phyloP scores from a whole-genome alignment of 2,113 vertebrate species.

The Uria lomvia region DNA sequence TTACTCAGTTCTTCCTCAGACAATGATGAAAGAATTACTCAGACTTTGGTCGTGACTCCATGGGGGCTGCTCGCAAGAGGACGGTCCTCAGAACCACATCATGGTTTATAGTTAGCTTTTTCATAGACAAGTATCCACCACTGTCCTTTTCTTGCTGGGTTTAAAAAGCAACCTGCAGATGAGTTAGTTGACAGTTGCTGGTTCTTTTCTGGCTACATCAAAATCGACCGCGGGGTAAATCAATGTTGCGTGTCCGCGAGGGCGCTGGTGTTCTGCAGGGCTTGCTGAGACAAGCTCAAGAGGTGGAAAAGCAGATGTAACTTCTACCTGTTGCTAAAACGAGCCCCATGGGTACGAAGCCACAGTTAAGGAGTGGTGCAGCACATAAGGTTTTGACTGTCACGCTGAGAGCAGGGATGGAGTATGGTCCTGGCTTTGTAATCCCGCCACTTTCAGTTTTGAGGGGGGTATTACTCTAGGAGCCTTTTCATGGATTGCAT shows the following conservation, averaged over 20 bases:
- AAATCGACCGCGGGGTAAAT: background rate
- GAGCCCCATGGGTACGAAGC: background rate
- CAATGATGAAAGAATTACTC: conserved; percentile 41
- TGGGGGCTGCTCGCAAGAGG: conserved; percentile 2
- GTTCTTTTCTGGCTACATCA: background rate
- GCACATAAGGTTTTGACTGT: background rate
- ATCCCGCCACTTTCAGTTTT: background rate
- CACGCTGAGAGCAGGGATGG: background rate
- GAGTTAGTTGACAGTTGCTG: background rate
- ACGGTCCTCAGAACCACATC: background rate
- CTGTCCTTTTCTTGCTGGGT: background rate
- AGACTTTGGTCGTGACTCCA: conserved; percentile 25
- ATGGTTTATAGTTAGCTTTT: background rate
- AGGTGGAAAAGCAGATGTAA: background rate
- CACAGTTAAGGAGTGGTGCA: background rate
- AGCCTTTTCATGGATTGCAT: background rate
- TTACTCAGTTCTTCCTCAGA: conserved; percentile 36
- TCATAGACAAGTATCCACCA: background rate
- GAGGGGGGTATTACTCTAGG: background rate
- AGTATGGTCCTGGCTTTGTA: background rate
- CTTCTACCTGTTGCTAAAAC: conserved; percentile 5
- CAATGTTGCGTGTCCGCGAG: background rate
- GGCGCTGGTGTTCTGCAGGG: background rate
- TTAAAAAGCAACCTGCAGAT: background rate
- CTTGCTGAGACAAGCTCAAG: background rate